Conservation (phyloP, 2,888 invertebrate genomes). For the Bibio marci region DNA sequence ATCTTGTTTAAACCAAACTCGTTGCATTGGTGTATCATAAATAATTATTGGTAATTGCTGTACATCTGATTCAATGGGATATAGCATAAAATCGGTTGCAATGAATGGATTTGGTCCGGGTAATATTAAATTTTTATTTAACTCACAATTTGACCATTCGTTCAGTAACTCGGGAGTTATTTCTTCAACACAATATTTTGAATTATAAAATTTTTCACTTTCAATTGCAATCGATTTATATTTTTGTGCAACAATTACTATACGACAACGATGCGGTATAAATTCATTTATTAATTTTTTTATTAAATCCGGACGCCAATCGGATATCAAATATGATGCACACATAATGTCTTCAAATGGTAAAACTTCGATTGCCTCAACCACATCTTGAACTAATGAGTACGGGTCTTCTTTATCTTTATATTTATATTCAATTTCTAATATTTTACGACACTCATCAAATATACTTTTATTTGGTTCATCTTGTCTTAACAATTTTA, state of each 20-base stretch:
- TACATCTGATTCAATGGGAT: slow-evolving; percentile 40
- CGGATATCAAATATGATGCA: slow-evolving; percentile 57
- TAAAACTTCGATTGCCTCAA: slow-evolving; percentile 36
- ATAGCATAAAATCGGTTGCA: slow-evolving; percentile 60
- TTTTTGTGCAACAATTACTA: slow-evolving; percentile 60
- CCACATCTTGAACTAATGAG: slow-evolving; percentile 42
- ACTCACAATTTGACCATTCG: slow-evolving; percentile 49
- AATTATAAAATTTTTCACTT: slow-evolving; percentile 81
- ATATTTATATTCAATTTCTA: slow-evolving; percentile 69
- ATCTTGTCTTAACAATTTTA: slow-evolving; percentile 56
- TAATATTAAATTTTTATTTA: slow-evolving; percentile 47
- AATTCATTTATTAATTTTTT: slow-evolving; percentile 51
- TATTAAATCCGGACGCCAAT: slow-evolving; percentile 79
- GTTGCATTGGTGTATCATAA: slow-evolving; percentile 59
- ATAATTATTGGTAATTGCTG: slow-evolving; percentile 50
- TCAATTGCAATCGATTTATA: slow-evolving; percentile 51
- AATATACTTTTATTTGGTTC: slow-evolving; percentile 82
- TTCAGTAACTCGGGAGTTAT: slow-evolving; percentile 46
- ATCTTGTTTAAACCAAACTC: slow-evolving; percentile 93
- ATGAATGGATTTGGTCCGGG: slow-evolving; percentile 87
- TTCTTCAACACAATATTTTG: slow-evolving; percentile 58
- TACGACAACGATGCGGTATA: slow-evolving; percentile 61
- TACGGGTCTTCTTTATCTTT: slow-evolving; percentile 73
- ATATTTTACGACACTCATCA: slow-evolving; percentile 70
- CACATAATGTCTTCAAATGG: slow-evolving; percentile 74